A percentile compares a stretch with the other conserved stretches of the same genome.
Evolutionary conservation across 2,113 vertebrate genomes (phyloP).

Genomic region (Tonatia bakeri): DNA sequence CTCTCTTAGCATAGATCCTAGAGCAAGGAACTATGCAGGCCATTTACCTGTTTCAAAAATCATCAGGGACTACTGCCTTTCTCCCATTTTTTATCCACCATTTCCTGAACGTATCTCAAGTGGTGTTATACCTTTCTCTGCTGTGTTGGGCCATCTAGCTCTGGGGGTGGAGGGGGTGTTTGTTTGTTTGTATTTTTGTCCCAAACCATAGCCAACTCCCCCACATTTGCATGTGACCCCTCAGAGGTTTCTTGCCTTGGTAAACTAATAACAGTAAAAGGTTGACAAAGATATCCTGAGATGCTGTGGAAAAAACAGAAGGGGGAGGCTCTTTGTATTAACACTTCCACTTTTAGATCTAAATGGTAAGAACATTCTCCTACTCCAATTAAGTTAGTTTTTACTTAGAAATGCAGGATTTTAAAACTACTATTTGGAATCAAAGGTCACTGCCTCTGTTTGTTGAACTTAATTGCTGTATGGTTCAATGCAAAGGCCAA

Average conservation of each 20-base stretch:
- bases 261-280: background rate
- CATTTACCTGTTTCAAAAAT: background rate
- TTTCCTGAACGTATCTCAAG: background rate
- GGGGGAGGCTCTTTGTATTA: background rate
- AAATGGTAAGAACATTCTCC: slow-evolving; percentile 13
- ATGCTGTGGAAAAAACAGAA: background rate
- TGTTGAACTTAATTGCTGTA: slow-evolving; percentile 33
- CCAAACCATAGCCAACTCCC: background rate
- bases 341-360: background rate
- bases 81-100: background rate
- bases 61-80: background rate
- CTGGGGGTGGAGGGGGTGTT: background rate
- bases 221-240: background rate
- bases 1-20: background rate
- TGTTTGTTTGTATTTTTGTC: background rate
- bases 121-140: background rate
- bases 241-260: background rate
- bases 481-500: slow-evolving; percentile 15
- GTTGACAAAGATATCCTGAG: background rate
- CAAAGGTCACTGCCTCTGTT: background rate
- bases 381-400: background rate
- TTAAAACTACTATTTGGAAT: slow-evolving; percentile 31
- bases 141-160: background rate
- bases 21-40: background rate
- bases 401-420: slow-evolving; percentile 20